These are phyloP conservation scores for Cerastis rubricosa DNA, from an alignment of 2,888 invertebrate species.

Conservation along the genomic window DNA sequence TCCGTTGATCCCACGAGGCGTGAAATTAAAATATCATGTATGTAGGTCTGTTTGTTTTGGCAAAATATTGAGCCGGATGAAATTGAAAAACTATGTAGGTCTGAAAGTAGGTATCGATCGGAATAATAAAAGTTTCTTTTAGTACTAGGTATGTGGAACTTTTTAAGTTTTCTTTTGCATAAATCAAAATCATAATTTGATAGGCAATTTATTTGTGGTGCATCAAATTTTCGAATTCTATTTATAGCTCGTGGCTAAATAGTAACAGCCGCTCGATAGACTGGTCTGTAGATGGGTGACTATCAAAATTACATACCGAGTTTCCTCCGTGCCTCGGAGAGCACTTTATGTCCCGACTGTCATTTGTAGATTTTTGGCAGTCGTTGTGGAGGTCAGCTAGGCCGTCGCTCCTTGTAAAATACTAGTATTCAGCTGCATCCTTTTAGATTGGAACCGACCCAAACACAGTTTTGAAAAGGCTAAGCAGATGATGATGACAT, in stretches of 20 bases:
- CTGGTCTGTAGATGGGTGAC: too few species aligned
- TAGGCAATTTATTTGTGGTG: background rate
- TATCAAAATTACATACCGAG: too few species aligned
- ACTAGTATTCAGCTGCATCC: too few species aligned
- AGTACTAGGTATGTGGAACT: background rate
- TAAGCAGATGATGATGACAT: background rate
- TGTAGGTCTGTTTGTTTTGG: slow-evolving; percentile 2
- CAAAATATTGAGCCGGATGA: background rate
- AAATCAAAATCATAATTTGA: background rate
- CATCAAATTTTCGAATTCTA: slow-evolving; percentile 7
- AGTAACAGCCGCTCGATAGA: too few species aligned
- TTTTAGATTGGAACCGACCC: too few species aligned
- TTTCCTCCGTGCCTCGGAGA: too few species aligned
- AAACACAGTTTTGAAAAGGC: too few species aligned
- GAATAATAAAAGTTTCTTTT: background rate
- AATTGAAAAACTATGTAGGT: background rate
- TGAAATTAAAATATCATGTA: slow-evolving; percentile 33
- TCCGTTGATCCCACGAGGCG: background rate
- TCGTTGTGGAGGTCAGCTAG: too few species aligned
- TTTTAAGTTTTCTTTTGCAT: background rate
- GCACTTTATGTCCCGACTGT: too few species aligned
- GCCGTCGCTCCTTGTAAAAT: too few species aligned
- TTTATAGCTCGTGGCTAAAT: background rate
- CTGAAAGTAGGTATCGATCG: background rate
- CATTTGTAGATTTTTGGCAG: too few species aligned